A percentile compares a stretch with the other conserved stretches of the same genome.
These are phyloP conservation scores for Polia nebulosa DNA, from an alignment of 2,888 invertebrate species.

Conservation along the genomic window DNA sequence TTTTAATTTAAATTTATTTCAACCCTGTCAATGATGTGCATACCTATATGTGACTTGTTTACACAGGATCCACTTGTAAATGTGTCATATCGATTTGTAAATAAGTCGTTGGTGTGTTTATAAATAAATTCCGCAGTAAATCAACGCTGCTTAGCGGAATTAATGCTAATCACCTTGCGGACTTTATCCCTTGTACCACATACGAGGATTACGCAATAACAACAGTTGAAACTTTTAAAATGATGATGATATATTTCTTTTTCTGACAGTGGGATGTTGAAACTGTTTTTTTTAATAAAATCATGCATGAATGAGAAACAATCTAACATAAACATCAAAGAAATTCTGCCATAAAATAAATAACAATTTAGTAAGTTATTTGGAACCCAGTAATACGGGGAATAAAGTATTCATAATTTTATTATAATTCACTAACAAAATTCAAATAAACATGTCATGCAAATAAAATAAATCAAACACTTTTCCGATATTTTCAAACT, in stretches of 20 bases:
- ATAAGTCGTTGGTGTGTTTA: no score
- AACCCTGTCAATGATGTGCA: no score
- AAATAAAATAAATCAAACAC: slow-evolving; percentile 18
- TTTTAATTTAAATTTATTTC: no score
- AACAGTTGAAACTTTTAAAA: slow-evolving; percentile 16
- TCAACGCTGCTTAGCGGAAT: no score
- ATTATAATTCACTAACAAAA: neutral
- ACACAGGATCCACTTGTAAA: no score
- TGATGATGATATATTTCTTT: slow-evolving; percentile 26
- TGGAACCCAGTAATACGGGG: slow-evolving; percentile 8
- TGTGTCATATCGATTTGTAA: no score
- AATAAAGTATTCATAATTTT: neutral
- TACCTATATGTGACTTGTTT: no score
- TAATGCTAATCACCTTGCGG: neutral
- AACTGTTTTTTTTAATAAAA: neutral
- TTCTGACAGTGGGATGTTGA: neutral
- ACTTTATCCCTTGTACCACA: slow-evolving; percentile 33
- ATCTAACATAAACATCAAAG: slow-evolving; percentile 33
- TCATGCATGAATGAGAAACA: slow-evolving; percentile 44
- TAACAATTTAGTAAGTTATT: neutral
- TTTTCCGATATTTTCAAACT: slow-evolving; percentile 4
- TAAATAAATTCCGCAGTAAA: no score
- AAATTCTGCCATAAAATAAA: slow-evolving; percentile 10
- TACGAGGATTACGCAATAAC: slow-evolving; percentile 13
- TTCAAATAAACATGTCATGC: slow-evolving; percentile 35